Evolutionary conservation across 2,888 invertebrate species (phyloP).

Genomic region (Amphipyra tragopoginis): DNA sequence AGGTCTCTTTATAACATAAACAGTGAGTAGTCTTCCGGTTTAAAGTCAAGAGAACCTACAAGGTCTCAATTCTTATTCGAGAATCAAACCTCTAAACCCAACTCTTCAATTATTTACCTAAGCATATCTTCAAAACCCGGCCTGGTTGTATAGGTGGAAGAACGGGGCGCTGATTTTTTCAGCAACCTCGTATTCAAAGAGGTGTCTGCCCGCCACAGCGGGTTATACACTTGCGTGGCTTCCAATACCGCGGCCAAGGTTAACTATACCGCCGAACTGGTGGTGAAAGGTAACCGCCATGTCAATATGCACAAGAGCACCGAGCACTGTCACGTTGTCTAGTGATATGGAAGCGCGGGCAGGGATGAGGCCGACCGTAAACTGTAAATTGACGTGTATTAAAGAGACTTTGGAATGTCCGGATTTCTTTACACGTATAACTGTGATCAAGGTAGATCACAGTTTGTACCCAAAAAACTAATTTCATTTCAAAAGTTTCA

Average conservation of each 20-base stretch:
- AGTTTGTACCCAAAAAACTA: too few species aligned
- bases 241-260: conserved; percentile 93
- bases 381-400: too few species aligned
- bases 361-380: background rate
- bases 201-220: conserved; percentile 92
- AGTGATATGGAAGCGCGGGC: conserved; percentile 49
- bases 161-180: conserved; percentile 93
- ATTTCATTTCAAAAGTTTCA: too few species aligned
- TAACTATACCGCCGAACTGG: conserved; percentile 93
- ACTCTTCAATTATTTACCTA: conserved; percentile 1
- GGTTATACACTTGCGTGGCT: conserved; percentile 93
- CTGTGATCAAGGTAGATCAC: too few species aligned
- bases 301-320: conserved; percentile 67
- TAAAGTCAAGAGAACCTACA: background rate
- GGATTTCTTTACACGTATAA: too few species aligned
- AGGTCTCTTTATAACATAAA: too few species aligned
- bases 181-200: conserved; percentile 94
- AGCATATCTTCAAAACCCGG: conserved; percentile 50
- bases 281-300: conserved; percentile 92
- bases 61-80: background rate
- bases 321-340: conserved; percentile 56
- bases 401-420: too few species aligned
- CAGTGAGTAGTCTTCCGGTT: too few species aligned
- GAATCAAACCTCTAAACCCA: conserved; percentile 3
- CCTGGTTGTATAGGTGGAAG: conserved; percentile 90